A percentile compares a stretch with the other conserved stretches of the same genome.
Evolutionary conservation across 2,888 invertebrate genomes (phyloP).

Genomic region (Tinea semifulvella): DNA sequence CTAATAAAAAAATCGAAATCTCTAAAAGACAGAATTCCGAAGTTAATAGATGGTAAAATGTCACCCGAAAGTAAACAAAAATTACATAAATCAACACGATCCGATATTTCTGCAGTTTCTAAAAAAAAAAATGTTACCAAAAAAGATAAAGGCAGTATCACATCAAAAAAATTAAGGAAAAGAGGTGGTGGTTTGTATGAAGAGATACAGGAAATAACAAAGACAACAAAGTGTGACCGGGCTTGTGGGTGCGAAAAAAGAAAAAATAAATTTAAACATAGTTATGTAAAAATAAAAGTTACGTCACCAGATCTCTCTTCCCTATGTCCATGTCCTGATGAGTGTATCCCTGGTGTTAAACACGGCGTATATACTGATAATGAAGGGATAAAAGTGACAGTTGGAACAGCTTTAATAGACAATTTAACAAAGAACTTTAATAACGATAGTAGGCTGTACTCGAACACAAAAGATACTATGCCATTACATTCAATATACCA

Average conservation of each 20-base stretch:
- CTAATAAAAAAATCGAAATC: conserved; percentile 27
- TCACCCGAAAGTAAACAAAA: too few species aligned
- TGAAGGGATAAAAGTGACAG: conserved; percentile 44
- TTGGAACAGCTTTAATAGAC: conserved; percentile 29
- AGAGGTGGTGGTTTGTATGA: too few species aligned
- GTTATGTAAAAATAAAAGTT: conserved; percentile 45
- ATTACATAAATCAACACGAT: conserved; percentile 29
- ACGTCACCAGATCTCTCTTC: conserved; percentile 46
- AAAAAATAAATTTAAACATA: conserved; percentile 47
- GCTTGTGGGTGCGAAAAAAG: conserved; percentile 46
- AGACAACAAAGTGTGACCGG: conserved; percentile 40
- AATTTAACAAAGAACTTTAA: too few species aligned
- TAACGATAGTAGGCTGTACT: too few species aligned
- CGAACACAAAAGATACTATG: too few species aligned
- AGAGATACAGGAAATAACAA: too few species aligned
- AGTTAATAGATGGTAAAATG: too few species aligned
- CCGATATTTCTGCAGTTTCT: conserved; percentile 20
- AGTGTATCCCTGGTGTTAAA: conserved; percentile 40
- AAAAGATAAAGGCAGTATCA: conserved; percentile 24
- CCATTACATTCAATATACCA: too few species aligned
- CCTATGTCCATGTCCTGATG: conserved; percentile 38
- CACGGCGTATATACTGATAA: conserved; percentile 39
- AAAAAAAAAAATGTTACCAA: conserved; percentile 10
- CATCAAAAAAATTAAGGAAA: too few species aligned
- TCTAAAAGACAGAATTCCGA: conserved; percentile 28